phyloP scores from a whole-genome alignment of 2,888 invertebrate species.

The Schrankia costaestrigalis region DNA sequence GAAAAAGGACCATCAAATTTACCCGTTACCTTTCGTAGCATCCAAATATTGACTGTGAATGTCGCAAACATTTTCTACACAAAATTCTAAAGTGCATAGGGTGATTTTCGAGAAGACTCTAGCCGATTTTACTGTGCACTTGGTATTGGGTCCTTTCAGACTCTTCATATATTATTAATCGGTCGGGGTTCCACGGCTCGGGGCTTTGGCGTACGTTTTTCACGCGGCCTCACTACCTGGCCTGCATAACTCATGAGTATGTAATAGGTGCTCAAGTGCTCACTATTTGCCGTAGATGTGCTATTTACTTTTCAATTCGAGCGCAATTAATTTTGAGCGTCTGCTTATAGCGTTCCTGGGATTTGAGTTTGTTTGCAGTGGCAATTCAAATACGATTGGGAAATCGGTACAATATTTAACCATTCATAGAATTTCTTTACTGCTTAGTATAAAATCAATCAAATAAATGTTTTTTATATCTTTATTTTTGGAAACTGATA shows the following conservation, averaged over 20 bases:
- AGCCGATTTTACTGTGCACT: conserved; percentile 53
- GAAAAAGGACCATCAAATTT: too few species aligned
- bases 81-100: conserved; percentile 61
- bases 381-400: too few species aligned
- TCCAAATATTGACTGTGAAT: conserved; percentile 59
- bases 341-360: conserved; percentile 10
- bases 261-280: conserved; percentile 70
- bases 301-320: conserved; percentile 62
- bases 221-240: conserved; percentile 62
- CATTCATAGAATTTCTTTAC: too few species aligned
- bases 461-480: too few species aligned
- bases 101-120: conserved; percentile 62
- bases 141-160: conserved; percentile 49
- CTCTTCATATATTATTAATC: conserved; percentile 74
- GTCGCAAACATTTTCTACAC: conserved; percentile 56
- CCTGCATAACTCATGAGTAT: conserved; percentile 72
- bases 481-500: too few species aligned
- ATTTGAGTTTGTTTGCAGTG: conserved; percentile 5
- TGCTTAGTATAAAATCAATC: too few species aligned
- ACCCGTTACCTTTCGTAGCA: conserved; percentile 34
- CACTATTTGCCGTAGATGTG: conserved; percentile 55
- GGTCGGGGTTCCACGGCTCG: conserved; percentile 46
- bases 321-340: conserved; percentile 49
- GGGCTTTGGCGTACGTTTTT: conserved; percentile 43
- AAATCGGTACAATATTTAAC: too few species aligned